Evolutionary conservation across 2,113 vertebrate genomes (phyloP), one percentile per base, ranked within the genome.

Genomic region (Maccullochella peelii): DNA sequence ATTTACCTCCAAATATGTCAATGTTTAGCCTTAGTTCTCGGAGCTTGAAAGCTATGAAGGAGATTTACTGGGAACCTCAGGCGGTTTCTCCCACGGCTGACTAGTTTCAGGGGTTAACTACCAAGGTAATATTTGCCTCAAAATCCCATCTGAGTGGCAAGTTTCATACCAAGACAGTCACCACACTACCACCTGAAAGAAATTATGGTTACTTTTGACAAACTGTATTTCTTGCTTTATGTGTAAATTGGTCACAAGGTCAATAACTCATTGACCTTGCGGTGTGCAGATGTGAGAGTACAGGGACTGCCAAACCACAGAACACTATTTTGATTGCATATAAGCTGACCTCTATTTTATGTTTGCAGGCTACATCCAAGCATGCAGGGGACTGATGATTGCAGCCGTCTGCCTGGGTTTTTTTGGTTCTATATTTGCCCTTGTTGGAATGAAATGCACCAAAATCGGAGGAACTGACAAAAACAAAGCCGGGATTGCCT

Each of bases 371-470:
- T 99, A 98, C 73, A 97, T 99, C 90, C 98, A 99, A 86, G 98
- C 97, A 1, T 99, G 98, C 88, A 94, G 98, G 91, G 98, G 96
- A 59, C 88, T 99, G 77, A 99, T 99, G 98, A 99, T 99, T 47
- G 91, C 97, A 0, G 96, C 98, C 0, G 92, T 99, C 91, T 97
- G 96, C 85, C 94, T 99, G 83, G 98, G 98, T 0, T 99, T 98
- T 85, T 98, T 99, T 0, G 98, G 96, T 4, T 94, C 96, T 0
- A 52, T 97, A 75, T 97, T 96, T 81, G 96, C 97, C 21, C 96
- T 99, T 44, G 84, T 99, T 85, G 98, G 98, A 66, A 99, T 99
- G 98, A 99, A 98, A 88, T 99, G 98, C 85, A 99, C 98, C 69
- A 98, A 97, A 93, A 95, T 99, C 0, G 98, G 98, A 92, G 98